phyloP scores from a whole-genome alignment of 2,113 vertebrate species.

The Sciurus niger region DNA sequence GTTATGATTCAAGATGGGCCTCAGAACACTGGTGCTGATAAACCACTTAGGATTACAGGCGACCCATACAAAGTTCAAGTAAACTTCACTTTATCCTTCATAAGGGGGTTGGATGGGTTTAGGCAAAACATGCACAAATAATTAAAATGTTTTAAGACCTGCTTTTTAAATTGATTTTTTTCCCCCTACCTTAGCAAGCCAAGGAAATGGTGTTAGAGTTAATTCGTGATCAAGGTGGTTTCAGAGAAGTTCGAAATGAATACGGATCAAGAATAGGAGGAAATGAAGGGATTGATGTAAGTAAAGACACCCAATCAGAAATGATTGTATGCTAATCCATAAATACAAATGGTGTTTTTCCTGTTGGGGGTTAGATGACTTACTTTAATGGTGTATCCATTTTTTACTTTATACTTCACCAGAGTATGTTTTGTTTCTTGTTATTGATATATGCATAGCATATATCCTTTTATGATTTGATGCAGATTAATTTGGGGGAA shows the following conservation, averaged over 20 bases:
- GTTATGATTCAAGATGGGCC: conserved; percentile 99
- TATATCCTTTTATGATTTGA: background rate
- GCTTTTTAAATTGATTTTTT: conserved; percentile 59
- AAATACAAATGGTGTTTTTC: background rate
- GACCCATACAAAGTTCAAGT: conserved; percentile 99
- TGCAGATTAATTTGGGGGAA: conserved; percentile 21
- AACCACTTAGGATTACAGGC: conserved; percentile 98
- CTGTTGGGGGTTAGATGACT: background rate
- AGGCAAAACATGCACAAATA: background rate
- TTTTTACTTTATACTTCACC: background rate
- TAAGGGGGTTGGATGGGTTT: background rate
- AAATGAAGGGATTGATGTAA: conserved; percentile 96
- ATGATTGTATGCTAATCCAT: background rate
- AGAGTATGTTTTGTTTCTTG: background rate
- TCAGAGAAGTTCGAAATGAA: conserved; percentile 98
- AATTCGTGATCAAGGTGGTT: conserved; percentile 98
- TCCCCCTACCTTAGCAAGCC: conserved; percentile 93
- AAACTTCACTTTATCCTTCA: conserved; percentile 64
- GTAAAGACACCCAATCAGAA: conserved; percentile 76
- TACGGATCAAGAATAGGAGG: conserved; percentile 97
- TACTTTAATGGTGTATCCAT: background rate
- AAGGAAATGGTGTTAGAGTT: conserved; percentile 99
- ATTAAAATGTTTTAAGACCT: conserved; percentile 35
- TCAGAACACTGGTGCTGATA: conserved; percentile 98
- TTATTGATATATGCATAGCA: background rate